A percentile compares a stretch with the other conserved stretches of the same genome.
These are phyloP conservation scores for Eupsilia transversa DNA, from an alignment of 2,888 invertebrate species.

Conservation along the genomic window DNA sequence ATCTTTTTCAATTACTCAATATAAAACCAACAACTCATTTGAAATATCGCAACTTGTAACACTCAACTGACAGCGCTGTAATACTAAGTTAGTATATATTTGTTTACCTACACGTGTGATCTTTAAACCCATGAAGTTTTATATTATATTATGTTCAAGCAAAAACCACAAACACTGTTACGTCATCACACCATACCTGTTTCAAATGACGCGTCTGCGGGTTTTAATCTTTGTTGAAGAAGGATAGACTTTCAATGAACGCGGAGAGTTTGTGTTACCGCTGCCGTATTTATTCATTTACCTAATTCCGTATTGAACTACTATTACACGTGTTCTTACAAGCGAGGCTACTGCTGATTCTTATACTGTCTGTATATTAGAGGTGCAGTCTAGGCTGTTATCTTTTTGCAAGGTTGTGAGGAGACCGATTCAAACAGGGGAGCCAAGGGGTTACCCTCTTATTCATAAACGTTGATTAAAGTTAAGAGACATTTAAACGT, in stretches of 20 bases:
- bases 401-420: too few species aligned
- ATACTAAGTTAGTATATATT: constrained; percentile 8
- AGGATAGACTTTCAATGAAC: constrained; percentile 64
- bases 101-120: constrained; percentile 14
- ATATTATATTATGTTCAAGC: background rate
- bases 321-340: constrained; percentile 44
- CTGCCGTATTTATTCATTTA: constrained; percentile 65
- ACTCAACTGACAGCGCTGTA: constrained; percentile 16
- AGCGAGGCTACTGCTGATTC: background rate
- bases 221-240: constrained; percentile 51
- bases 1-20: background rate
- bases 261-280: constrained; percentile 66
- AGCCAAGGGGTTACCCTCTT: too few species aligned
- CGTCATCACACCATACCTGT: background rate
- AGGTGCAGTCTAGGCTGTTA: too few species aligned
- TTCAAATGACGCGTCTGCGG: constrained; percentile 34
- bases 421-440: too few species aligned
- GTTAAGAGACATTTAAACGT: too few species aligned
- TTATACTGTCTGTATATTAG: background rate
- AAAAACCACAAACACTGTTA: background rate
- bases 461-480: too few species aligned
- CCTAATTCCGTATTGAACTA: constrained; percentile 65
- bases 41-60: constrained; percentile 9
- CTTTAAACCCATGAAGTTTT: constrained; percentile 23
- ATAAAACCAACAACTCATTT: constrained; percentile 12